These are phyloP conservation scores for Dinocampus coccinellae DNA, from an alignment of 2,888 invertebrate genomes.

Conservation along the genomic window DNA sequence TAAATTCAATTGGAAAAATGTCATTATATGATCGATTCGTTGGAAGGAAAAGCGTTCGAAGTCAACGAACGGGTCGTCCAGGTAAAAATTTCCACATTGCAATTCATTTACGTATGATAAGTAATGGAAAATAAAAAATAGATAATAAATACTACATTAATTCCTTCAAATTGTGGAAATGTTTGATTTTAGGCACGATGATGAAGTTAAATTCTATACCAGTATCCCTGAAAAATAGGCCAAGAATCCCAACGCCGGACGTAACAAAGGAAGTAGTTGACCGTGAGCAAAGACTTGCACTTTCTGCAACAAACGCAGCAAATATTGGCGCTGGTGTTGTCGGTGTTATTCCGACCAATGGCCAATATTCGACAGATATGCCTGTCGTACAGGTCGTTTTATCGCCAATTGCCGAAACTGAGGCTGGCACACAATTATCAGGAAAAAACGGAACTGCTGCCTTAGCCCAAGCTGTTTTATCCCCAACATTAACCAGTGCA, in stretches of 20 bases:
- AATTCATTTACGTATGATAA: not conserved
- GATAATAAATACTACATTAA: too few relatives aligned
- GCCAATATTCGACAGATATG: constrained; percentile 74
- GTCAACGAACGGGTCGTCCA: constrained; percentile 78
- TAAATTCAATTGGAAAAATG: constrained; percentile 75
- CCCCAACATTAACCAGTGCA: constrained; percentile 73
- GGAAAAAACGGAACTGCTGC: constrained; percentile 77
- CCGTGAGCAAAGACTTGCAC: constrained; percentile 77
- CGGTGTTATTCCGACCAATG: constrained; percentile 76
- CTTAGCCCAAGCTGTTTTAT: constrained; percentile 82
- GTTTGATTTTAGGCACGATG: constrained; percentile 73
- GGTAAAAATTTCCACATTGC: constrained; percentile 69
- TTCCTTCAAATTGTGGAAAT: too few relatives aligned
- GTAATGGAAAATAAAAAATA: not conserved
- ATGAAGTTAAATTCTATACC: constrained; percentile 78
- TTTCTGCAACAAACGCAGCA: constrained; percentile 66
- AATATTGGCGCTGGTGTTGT: constrained; percentile 75
- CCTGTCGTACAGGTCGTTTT: constrained; percentile 83
- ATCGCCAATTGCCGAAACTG: constrained; percentile 88
- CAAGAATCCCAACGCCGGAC: constrained; percentile 91
- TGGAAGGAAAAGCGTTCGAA: constrained; percentile 83
- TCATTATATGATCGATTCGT: constrained; percentile 87
- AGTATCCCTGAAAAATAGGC: constrained; percentile 81
- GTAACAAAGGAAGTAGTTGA: constrained; percentile 85
- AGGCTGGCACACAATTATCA: constrained; percentile 70